These are phyloP conservation scores for Psettodes erumei DNA, from an alignment of 2,113 vertebrate species.

Conservation along the genomic window DNA sequence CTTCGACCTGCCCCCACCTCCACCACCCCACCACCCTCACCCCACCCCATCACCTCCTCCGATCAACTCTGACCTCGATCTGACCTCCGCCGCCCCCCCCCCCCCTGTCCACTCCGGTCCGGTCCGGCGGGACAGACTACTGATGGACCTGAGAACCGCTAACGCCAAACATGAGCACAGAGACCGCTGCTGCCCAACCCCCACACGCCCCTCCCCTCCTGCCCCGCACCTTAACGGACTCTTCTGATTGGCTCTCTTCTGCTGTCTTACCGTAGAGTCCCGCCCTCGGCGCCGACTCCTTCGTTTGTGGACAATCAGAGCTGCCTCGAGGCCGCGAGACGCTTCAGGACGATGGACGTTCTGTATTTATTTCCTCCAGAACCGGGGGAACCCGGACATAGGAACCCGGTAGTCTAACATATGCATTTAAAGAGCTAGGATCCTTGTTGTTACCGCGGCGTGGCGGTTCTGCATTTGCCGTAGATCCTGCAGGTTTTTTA, in stretches of 20 bases:
- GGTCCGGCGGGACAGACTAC: slow-evolving; percentile 68
- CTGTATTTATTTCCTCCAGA: slow-evolving; percentile 64
- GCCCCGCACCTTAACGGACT: slow-evolving; percentile 47
- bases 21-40: background rate
- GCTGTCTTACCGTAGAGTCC: slow-evolving; percentile 36
- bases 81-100: slow-evolving; percentile 18
- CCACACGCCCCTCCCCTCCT: background rate
- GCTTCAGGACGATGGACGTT: slow-evolving; percentile 39
- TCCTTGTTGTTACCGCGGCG: slow-evolving; percentile 27
- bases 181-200: background rate
- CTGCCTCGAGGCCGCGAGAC: slow-evolving; percentile 28
- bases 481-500: slow-evolving; percentile 58
- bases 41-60: background rate
- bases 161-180: slow-evolving; percentile 69
- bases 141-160: slow-evolving; percentile 69
- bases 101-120: background rate
- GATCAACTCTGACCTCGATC: slow-evolving; percentile 69
- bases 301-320: slow-evolving; percentile 71
- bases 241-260: slow-evolving; percentile 52
- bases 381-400: slow-evolving; percentile 33
- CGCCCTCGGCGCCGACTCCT: background rate
- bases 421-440: slow-evolving; percentile 65
- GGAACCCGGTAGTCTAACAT: slow-evolving; percentile 44
- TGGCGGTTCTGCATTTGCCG: slow-evolving; percentile 43
- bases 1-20: background rate